Base-by-base conservation (phyloP, 2,113 vertebrate species). In the Anhinga anhinga region DNA sequence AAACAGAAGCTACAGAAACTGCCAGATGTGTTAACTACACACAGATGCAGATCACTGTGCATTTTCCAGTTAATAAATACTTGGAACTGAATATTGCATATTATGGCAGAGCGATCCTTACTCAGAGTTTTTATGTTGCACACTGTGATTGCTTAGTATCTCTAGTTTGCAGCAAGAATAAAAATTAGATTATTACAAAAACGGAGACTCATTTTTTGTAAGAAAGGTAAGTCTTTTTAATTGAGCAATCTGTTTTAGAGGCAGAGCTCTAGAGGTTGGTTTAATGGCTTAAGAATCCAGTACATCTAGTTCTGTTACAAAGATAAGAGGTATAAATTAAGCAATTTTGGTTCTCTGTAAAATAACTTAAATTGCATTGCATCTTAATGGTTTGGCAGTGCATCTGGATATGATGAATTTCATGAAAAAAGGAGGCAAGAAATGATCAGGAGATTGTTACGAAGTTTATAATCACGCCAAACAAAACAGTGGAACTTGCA, bases 161-260 rank as follows among this genome's bases (percentile, higher is more conserved):
- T 82, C 59, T 85, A 36, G 26, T 29, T 82, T 69, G 53, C n/a
- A 62, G 29, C 32, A 88, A 70, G 91, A 87, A 90, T 87, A 85
- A 96, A 97, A 86, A 69, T 11, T 5, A 89, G 81, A 50, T 73
- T 80, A 63, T 82, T 85, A 34, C 3, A 65, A 87, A 88, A 80
- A 76, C 32, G 67, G 44, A 82, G 53, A 69, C 20, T 85, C 13
- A 8, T 78, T 62, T 94, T 63, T 88, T 72, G 15, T 50, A 61
- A 76, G 63, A 88, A 92, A 97, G 94, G 90, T 94, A 67, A 92
- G 86, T 93, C 23, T 61, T 67, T 56, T 65, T 76, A 69, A 76
- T 20, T 77, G 25, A 84, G 34, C 30, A 59, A 72, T 82, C 25
- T 91, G 7, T 82, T 96, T 61, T 44, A 74, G 49, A 91, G 42